Base-by-base conservation (phyloP, 2,888 invertebrate species). In the Eucera pruinosa region DNA sequence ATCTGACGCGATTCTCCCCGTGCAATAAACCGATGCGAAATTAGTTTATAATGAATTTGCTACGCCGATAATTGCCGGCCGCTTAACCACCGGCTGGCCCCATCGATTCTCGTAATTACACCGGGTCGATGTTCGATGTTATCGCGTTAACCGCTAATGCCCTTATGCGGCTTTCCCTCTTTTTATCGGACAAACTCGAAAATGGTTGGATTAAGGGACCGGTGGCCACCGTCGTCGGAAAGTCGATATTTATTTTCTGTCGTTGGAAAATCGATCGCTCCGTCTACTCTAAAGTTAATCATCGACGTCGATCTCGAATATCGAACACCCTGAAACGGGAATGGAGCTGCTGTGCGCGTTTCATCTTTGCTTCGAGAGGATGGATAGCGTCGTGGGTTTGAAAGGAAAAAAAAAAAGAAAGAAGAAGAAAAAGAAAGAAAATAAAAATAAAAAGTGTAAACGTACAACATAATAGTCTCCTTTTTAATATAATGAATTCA, bases 401-500 rank as follows among this genome's bases (percentile, higher is more conserved):
- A n/a, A n/a, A n/a, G n/a, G n/a, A n/a, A n/a, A n/a, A n/a, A n/a
- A n/a, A n/a, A n/a, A n/a, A 27, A 11, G 58, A 41, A 33, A 4
- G 25, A 5, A 18, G 23, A 2, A 18, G 43, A 72, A 61, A 68
- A 50, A 69, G 61, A 55, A 11, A 73, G 18, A 0, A 18, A 57
- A 23, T 39, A 25, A 57, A 76, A 85, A 70, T 84, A 54, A 79
- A 75, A 80, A 55, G 36, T 74, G 75, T 80, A 66, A 78, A 78
- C 82, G 79, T 89, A 88, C 88, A 90, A 90, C 90, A 85, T 90
- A 90, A 90, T 90, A 90, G 88, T 90, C 89, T 91, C 86, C 88
- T 90, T 91, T 90, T 91, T 91, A 91, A 91, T 91, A 91, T 92
- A 91, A 92, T 90, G 89, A 89, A 91, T 91, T 89, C 84, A 88